phyloP scores from a whole-genome alignment of 2,888 invertebrate genomes.

The Dioctria rufipes region DNA sequence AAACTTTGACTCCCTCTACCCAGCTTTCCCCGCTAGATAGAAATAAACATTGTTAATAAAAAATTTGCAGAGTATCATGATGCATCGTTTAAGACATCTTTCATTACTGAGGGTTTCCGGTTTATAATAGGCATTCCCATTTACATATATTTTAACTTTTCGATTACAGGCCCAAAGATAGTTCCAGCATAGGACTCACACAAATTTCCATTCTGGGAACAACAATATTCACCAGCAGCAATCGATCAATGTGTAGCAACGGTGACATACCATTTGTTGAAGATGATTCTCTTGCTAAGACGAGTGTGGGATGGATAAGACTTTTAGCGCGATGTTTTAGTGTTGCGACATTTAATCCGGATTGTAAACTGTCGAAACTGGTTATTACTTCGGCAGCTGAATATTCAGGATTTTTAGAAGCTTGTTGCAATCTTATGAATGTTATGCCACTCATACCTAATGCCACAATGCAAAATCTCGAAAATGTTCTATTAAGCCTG shows the following conservation, averaged over 20 bases:
- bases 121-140: too few relatives aligned
- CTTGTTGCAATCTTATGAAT: constrained; percentile 81
- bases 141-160: too few relatives aligned
- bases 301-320: constrained; percentile 87
- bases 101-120: too few relatives aligned
- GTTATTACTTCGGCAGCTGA: constrained; percentile 77
- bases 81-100: too few relatives aligned
- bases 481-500: constrained; percentile 80
- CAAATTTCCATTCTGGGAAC: constrained; percentile 89
- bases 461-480: constrained; percentile 75
- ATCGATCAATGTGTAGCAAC: constrained; percentile 47
- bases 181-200: constrained; percentile 90
- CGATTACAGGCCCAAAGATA: constrained; percentile 86
- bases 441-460: constrained; percentile 77
- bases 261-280: constrained; percentile 61
- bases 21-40: too few relatives aligned
- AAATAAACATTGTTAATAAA: too few relatives aligned
- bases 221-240: constrained; percentile 83
- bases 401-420: constrained; percentile 78
- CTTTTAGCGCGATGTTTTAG: constrained; percentile 86
- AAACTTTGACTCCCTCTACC: too few relatives aligned
- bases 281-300: constrained; percentile 70
- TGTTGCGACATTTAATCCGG: constrained; percentile 67
- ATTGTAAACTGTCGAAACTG: constrained; percentile 68
- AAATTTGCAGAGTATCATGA: too few relatives aligned